These are phyloP conservation scores for Plebejus melissa DNA, from an alignment of 2,888 invertebrate species.

Conservation along the genomic window DNA sequence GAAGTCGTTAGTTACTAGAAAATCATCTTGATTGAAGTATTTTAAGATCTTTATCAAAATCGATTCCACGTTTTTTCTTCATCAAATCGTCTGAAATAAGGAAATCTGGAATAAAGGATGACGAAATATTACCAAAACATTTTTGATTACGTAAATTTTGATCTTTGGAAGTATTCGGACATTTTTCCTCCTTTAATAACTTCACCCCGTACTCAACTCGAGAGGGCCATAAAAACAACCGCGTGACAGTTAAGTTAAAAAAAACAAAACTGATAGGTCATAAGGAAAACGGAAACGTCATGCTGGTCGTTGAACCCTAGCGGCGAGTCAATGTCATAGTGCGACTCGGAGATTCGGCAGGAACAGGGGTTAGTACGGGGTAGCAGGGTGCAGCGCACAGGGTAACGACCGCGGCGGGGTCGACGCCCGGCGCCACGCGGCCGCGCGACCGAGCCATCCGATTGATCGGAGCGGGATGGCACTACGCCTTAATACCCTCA, in stretches of 20 bases:
- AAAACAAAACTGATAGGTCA: conserved; percentile 44
- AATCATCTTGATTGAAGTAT: too few relatives aligned
- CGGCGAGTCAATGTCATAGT: conserved; percentile 70
- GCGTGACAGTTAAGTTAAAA: conserved; percentile 11
- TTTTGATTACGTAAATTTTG: background rate
- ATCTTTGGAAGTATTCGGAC: background rate
- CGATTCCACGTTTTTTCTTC: background rate
- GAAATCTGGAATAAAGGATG: background rate
- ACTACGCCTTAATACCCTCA: conserved; percentile 60
- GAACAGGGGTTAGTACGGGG: conserved; percentile 70
- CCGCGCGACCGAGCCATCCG: conserved; percentile 66
- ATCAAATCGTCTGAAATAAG: background rate
- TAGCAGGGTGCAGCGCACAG: conserved; percentile 75
- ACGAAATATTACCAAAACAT: background rate
- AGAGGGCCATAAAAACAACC: conserved; percentile 12
- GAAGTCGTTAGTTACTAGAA: too few relatives aligned
- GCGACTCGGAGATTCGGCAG: conserved; percentile 65
- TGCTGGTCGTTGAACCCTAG: conserved; percentile 61
- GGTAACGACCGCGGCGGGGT: conserved; percentile 74
- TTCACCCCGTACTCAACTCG: background rate
- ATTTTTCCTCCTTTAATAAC: background rate
- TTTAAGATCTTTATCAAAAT: too few relatives aligned
- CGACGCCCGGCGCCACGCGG: conserved; percentile 74
- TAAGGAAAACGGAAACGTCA: conserved; percentile 65
- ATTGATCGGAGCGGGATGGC: conserved; percentile 74